Percentiles rank a stretch among this genome's conserved stretches.
Evolutionary conservation across 2,113 vertebrate genomes (phyloP).

Genomic region (Bufo gargarizans): DNA sequence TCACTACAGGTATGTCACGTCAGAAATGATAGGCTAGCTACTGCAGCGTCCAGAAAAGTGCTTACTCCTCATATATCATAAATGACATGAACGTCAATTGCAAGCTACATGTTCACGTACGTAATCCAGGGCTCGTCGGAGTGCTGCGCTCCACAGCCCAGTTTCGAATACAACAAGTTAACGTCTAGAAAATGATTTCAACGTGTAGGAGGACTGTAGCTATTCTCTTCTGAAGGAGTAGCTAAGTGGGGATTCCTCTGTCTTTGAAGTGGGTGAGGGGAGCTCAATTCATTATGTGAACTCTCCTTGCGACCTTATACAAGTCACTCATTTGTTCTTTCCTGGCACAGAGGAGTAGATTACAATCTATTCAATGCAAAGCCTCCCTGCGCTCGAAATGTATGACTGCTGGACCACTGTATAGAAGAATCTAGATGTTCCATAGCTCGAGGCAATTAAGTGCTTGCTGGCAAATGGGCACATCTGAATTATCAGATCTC

Average conservation of each 20-base stretch:
- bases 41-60: neutral
- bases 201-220: constrained; percentile 30
- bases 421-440: constrained; percentile 5
- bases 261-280: constrained; percentile 41
- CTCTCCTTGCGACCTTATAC: constrained; percentile 49
- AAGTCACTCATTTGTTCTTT: constrained; percentile 41
- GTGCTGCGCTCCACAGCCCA: neutral
- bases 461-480: neutral
- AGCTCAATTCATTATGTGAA: constrained; percentile 45
- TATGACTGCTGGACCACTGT: constrained; percentile 23
- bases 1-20: neutral
- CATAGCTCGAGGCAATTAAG: neutral
- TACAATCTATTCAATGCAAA: constrained; percentile 26
- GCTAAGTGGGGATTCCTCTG: constrained; percentile 43
- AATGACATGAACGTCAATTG: neutral
- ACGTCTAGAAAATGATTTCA: constrained; percentile 31
- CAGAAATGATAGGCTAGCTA: neutral
- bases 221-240: constrained; percentile 49
- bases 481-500: neutral
- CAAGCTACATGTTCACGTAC: neutral
- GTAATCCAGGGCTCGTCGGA: neutral
- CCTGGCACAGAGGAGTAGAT: constrained; percentile 44
- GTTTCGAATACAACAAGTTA: constrained; percentile 20
- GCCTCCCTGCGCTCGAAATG: neutral
- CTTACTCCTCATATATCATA: neutral